phyloP scores from a whole-genome alignment of 2,113 vertebrate genomes.

The Pycnonotus jocosus region DNA sequence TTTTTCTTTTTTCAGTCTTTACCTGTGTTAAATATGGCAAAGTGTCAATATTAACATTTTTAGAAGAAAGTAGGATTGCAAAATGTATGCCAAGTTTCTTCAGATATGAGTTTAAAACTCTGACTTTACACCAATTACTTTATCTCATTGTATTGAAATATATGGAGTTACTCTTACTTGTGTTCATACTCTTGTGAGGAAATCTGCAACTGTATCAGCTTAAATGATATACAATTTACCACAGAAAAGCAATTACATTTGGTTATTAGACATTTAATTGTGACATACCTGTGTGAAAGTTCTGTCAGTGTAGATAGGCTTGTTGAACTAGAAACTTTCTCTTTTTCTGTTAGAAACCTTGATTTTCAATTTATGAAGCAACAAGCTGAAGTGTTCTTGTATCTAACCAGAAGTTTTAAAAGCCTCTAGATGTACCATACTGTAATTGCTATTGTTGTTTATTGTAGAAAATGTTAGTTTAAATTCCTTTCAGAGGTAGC shows the following conservation, averaged over 20 bases:
- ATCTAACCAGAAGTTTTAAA: background rate
- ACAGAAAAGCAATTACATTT: background rate
- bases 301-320: background rate
- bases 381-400: background rate
- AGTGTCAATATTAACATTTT: background rate
- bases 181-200: fast-evolving
- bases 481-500: background rate
- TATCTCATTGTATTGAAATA: background rate
- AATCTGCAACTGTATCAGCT: background rate
- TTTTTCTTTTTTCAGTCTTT: background rate
- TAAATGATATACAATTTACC: background rate
- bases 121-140: background rate
- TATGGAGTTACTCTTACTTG: background rate
- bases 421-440: background rate
- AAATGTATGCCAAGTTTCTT: background rate
- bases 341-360: background rate
- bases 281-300: background rate
- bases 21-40: background rate
- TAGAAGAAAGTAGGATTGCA: background rate
- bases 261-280: background rate
- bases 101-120: background rate
- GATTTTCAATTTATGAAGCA: background rate
- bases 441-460: background rate
- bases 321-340: background rate
- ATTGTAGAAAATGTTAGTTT: background rate